These are phyloP conservation scores for Calonectris borealis DNA, from an alignment of 2,113 vertebrate genomes.

Conservation along the genomic window DNA sequence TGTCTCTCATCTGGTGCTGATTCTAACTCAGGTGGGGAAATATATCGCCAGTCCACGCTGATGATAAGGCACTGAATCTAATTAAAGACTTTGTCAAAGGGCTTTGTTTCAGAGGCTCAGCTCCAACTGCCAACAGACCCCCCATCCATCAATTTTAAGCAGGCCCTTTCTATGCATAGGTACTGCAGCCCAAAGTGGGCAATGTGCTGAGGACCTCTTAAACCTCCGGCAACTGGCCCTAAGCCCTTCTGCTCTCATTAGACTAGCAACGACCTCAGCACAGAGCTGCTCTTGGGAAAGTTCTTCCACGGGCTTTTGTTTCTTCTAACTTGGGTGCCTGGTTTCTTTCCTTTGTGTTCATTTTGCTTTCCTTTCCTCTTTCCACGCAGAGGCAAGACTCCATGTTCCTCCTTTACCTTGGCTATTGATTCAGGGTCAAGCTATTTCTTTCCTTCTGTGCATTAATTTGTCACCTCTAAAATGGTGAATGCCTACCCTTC, in stretches of 20 bases:
- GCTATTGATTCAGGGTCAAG: background rate
- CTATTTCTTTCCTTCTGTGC: background rate
- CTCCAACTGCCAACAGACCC: background rate
- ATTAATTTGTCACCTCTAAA: background rate
- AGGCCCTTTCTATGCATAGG: background rate
- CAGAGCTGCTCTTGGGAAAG: background rate
- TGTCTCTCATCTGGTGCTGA: background rate
- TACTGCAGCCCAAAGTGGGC: background rate
- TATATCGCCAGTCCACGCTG: background rate
- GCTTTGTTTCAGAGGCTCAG: slow-evolving; percentile 14
- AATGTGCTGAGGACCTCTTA: background rate
- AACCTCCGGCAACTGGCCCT: background rate
- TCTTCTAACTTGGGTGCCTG: background rate
- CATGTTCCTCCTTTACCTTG: background rate
- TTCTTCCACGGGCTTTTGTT: background rate
- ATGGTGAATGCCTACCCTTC: background rate
- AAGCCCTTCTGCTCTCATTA: background rate
- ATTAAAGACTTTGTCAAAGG: slow-evolving; percentile 27
- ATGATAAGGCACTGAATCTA: background rate
- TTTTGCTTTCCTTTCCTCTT: background rate
- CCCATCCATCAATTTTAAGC: background rate
- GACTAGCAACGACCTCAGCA: background rate
- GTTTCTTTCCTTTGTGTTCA: background rate
- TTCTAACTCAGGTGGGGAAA: background rate
- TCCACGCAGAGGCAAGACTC: background rate